Evolutionary conservation across 2,888 invertebrate genomes (phyloP).

Genomic region (Podabrus alpinus): DNA sequence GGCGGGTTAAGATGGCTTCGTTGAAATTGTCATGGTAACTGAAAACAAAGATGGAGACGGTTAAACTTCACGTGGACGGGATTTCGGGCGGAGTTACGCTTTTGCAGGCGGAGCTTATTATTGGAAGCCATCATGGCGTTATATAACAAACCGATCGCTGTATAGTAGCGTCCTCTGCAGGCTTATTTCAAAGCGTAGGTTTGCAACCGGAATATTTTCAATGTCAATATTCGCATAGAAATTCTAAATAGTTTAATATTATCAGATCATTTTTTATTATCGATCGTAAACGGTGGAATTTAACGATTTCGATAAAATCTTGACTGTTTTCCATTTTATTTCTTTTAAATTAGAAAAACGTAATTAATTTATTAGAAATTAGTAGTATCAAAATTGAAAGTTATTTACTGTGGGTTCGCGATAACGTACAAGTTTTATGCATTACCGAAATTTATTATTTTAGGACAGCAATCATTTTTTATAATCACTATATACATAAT

Average conservation of each 20-base stretch:
- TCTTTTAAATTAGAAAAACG: too few species aligned
- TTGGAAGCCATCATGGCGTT: constrained; percentile 37
- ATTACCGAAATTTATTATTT: background rate
- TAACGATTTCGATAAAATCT: background rate
- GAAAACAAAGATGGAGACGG: constrained; percentile 41
- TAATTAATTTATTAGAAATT: background rate
- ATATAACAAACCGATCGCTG: constrained; percentile 31
- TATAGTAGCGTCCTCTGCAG: constrained; percentile 33
- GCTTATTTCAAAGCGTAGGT: constrained; percentile 23
- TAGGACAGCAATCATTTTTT: background rate
- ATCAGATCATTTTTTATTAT: background rate
- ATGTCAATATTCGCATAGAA: background rate
- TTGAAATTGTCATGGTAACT: constrained; percentile 47
- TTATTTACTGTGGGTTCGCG: background rate
- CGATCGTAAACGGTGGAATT: background rate
- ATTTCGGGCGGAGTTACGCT: constrained; percentile 40
- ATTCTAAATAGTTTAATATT: background rate
- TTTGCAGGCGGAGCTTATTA: constrained; percentile 30
- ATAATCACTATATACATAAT: too few species aligned
- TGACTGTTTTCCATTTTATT: background rate
- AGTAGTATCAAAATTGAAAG: background rate
- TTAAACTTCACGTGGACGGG: constrained; percentile 39
- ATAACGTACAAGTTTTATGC: background rate
- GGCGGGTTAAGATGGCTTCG: constrained; percentile 42
- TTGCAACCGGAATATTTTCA: constrained; percentile 24